Conservation (phyloP, 2,888 invertebrate genomes). For the Andrena praecox region DNA sequence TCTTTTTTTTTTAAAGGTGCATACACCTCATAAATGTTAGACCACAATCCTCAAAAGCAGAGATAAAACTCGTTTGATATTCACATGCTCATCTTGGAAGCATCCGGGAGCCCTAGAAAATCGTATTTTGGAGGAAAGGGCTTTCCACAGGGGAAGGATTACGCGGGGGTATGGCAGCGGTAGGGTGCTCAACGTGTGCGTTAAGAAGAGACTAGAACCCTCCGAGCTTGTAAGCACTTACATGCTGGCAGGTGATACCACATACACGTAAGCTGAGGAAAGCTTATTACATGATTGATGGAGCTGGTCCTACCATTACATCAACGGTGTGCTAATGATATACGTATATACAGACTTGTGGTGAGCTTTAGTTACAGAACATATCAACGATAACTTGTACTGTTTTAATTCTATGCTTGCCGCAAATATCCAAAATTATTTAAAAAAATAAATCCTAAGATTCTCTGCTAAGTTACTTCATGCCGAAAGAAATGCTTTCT, state of each 20-base stretch:
- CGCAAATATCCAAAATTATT: too few species aligned
- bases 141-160: conserved; percentile 19
- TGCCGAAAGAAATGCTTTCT: too few species aligned
- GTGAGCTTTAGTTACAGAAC: not conserved
- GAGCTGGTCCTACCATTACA: not conserved
- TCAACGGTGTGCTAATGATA: not conserved
- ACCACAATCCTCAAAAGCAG: conserved; percentile 3
- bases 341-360: not conserved
- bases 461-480: too few species aligned
- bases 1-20: not conserved
- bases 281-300: conserved; percentile 43
- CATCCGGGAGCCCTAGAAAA: conserved; percentile 17
- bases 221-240: conserved; percentile 35
- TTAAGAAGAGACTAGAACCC: conserved; percentile 25
- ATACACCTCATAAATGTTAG: not conserved
- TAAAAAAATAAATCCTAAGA: too few species aligned
- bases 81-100: not conserved
- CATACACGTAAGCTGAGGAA: conserved; percentile 20
- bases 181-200: conserved; percentile 3
- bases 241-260: conserved; percentile 8
- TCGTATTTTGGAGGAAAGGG: conserved; percentile 17
- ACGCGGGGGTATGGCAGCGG: not conserved
- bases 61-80: conserved; percentile 15
- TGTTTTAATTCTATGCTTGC: not conserved
- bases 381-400: not conserved